Base-by-base conservation (phyloP, 1,140 invertebrate genomes). In the Hypothenemus hampei region DNA sequence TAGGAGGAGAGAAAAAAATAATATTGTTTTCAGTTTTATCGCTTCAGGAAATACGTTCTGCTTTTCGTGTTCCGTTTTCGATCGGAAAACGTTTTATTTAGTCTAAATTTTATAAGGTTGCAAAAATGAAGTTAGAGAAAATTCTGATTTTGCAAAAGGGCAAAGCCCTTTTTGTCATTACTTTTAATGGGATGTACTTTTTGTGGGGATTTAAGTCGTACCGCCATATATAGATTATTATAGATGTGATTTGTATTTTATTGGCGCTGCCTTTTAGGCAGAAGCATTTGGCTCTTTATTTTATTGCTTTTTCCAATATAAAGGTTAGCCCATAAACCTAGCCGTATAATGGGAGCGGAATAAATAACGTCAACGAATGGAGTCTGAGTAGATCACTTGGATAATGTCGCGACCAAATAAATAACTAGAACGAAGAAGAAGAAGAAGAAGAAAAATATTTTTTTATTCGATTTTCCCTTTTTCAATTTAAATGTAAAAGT, bases 211-310 rank as follows among this genome's bases (percentile, higher is more conserved):
- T n/a, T n/a, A n/a, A n/a, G n/a, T n/a, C n/a, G n/a, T n/a, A n/a
- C n/a, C n/a, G n/a, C n/a, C n/a, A n/a, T n/a, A n/a, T n/a, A n/a
- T n/a, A n/a, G 39, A 53, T 53, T 53, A 53, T 53, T 53, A 53
- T 41, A 44, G 45, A 53, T 53, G 50, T 44, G 39, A 53, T 53
- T 53, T 29, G 50, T 44, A 53, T 53, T 53, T 53, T 53, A 53
- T 53, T 44, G 50, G 50, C 23, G 39, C 41, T 26, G 48, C 40
- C 50, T 53, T 44, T 53, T 53, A 44, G 50, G 50, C 50, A 43
- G 39, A 44, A 52, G 40, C 50, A 29, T 52, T 52, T 44, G 29
- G 20, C 23, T 44, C 11, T 53, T 53, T 53, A 53, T 53, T 53
- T 53, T 53, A 53, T 53, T 53, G 50, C 41, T 26, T 53, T 44